Evolutionary conservation across 2,888 invertebrate species (phyloP), one percentile per base, ranked within the genome.

Genomic region (Cantharis rustica): DNA sequence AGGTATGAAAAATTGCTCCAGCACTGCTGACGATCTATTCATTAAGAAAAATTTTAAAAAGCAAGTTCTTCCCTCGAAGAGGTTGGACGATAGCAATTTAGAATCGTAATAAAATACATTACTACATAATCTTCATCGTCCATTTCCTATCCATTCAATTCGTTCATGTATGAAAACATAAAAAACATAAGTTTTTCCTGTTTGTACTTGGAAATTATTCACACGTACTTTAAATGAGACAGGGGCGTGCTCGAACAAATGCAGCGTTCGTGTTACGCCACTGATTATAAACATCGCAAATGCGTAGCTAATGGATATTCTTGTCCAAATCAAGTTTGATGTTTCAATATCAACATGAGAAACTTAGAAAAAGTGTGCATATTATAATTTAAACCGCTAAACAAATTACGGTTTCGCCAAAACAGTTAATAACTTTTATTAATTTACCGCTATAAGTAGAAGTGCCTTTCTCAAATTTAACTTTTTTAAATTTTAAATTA

Each of bases 401-500:
- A 20, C 23, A 66, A 66, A 66, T 66, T 66, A 66, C 64, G 64
- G 64, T 66, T 66, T 66, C 23, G 23, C 23, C 64, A 66, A 66
- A 66, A 66, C 64, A 66, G 23, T 20, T 23, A 23, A 66, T 61
- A 70, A 61, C 70, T 61, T 70, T 70, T 61, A 61, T 20, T 70
- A 70, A 61, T 70, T 61, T 70, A 70, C 31, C 31, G 61, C 20
- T 70, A 31, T 23, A 70, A 61, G 20, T 70, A 70, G 16, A 70
- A 70, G 20, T 61, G 70, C 10, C 70, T 16, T 27, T 70, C 47
- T 70, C 11, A 70, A 47, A 31, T 61, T 27, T 20, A 31, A 70
- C 15, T 27, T 70, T 70, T 64, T 66, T 17, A 63, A 62, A 62
- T 15, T 62, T 17, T 17, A 17, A 66, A 66, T 20, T 66, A 9